Evolutionary conservation across 2,797 vertebrate genomes (phyloP).

Genomic region (Cynopterus sphinx): DNA sequence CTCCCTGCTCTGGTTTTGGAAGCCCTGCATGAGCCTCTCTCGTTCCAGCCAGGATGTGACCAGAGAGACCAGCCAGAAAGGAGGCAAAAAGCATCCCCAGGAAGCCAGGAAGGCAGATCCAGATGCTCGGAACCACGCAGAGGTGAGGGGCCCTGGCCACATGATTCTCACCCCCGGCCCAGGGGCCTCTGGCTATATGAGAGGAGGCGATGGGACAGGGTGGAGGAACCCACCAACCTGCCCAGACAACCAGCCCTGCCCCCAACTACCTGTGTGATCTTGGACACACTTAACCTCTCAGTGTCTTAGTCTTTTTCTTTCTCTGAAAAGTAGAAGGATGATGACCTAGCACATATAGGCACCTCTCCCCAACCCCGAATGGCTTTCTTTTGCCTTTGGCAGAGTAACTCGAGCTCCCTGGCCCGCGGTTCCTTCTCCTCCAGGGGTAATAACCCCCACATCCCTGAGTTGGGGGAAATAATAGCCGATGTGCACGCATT

Average conservation of each 20-base stretch:
- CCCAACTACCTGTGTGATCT: background rate
- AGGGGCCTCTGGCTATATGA: accelerated
- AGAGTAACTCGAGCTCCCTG: background rate
- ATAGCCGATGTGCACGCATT: accelerated
- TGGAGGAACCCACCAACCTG: background rate
- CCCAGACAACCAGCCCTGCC: background rate
- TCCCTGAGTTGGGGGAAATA: background rate
- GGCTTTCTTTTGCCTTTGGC: background rate
- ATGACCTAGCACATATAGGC: accelerated
- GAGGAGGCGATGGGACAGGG: accelerated
- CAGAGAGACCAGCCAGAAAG: background rate
- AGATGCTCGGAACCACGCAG: background rate
- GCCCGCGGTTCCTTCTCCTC: accelerated
- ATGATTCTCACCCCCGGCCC: background rate
- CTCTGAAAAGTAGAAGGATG: background rate
- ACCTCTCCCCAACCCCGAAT: no score
- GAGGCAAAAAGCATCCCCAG: background rate
- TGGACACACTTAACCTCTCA: background rate
- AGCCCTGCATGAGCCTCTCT: background rate
- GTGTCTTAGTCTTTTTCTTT: background rate
- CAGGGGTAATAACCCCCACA: background rate
- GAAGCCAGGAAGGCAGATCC: background rate
- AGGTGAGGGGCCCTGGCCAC: background rate
- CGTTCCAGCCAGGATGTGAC: background rate
- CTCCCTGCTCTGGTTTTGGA: background rate